A percentile compares a stretch with the other conserved stretches of the same genome.
Evolutionary conservation across 2,797 vertebrate species (phyloP).

Genomic region (Coregonus suidteri): DNA sequence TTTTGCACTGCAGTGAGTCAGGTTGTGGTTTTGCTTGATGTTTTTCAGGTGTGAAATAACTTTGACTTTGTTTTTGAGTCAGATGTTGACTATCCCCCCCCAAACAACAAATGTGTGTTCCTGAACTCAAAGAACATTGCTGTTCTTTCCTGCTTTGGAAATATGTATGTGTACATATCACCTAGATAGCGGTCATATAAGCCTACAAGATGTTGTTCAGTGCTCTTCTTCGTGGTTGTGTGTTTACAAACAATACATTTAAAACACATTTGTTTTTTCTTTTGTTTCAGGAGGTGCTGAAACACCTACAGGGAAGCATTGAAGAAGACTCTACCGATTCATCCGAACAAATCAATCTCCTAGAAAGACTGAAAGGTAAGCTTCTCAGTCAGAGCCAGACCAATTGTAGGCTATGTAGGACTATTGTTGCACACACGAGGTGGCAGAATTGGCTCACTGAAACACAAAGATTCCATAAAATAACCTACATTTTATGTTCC

Average conservation of each 20-base stretch:
- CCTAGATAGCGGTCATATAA: too few species aligned
- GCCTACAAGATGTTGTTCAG: constrained; percentile 2
- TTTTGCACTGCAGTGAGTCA: neutral
- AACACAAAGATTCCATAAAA: neutral
- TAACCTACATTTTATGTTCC: neutral
- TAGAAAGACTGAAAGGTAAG: constrained; percentile 93
- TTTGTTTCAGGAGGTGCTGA: constrained; percentile 88
- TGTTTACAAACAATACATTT: neutral
- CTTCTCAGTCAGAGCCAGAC: too few species aligned
- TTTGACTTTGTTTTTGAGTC: too few species aligned
- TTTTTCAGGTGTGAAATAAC: neutral
- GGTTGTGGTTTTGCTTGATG: neutral
- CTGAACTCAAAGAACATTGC: too few species aligned
- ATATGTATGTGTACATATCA: too few species aligned
- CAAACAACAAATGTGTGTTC: too few species aligned
- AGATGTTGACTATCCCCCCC: too few species aligned
- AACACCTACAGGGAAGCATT: constrained; percentile 95
- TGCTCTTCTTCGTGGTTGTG: constrained; percentile 2
- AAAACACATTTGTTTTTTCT: constrained; percentile 45
- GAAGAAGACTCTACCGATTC: constrained; percentile 90
- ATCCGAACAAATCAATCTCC: constrained; percentile 88
- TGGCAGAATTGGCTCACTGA: neutral
- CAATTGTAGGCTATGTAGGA: too few species aligned
- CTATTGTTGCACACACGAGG: neutral
- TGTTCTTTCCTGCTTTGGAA: too few species aligned